phyloP scores from a whole-genome alignment of 2,797 vertebrate species.

The Gobionotothen gibberifrons region DNA sequence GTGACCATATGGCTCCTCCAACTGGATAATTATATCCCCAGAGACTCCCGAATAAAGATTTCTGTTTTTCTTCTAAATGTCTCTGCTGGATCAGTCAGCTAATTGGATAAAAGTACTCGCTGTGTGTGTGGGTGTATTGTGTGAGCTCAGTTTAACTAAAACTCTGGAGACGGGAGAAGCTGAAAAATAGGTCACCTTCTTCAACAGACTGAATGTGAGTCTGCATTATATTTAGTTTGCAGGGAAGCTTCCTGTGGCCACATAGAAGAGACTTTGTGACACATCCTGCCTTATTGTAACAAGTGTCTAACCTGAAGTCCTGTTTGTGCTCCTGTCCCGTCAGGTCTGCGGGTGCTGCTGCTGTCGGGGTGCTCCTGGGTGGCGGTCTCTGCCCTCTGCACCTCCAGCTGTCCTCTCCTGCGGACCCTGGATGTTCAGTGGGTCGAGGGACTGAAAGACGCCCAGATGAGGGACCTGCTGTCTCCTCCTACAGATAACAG shows the following conservation, averaged over 20 bases:
- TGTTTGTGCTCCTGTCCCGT: background rate
- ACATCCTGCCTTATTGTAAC: background rate
- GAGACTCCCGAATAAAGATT: constrained; percentile 29
- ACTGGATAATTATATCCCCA: constrained; percentile 44
- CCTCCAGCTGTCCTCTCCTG: constrained; percentile 94
- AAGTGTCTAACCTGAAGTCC: constrained; percentile 19
- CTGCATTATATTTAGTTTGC: constrained; percentile 3
- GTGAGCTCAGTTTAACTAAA: constrained; percentile 38
- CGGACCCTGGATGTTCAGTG: constrained; percentile 95
- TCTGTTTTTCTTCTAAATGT: constrained; percentile 24
- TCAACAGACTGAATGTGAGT: constrained; percentile 2
- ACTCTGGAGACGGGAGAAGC: constrained; percentile 25
- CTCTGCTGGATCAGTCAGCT: constrained; percentile 31
- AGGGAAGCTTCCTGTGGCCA: background rate
- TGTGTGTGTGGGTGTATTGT: constrained; percentile 32
- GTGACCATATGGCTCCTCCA: constrained; percentile 15
- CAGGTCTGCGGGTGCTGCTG: constrained; percentile 92
- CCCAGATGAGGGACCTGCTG: constrained; percentile 96
- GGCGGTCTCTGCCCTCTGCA: constrained; percentile 95
- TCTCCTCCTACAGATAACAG: constrained; percentile 95
- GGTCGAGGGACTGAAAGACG: constrained; percentile 97
- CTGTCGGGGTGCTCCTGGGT: constrained; percentile 97
- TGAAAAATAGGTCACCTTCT: constrained; percentile 31
- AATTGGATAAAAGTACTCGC: constrained; percentile 44
- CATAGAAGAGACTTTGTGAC: background rate